Evolutionary conservation across 2,888 invertebrate species (phyloP).

Genomic region (Prenolepis imparis): DNA sequence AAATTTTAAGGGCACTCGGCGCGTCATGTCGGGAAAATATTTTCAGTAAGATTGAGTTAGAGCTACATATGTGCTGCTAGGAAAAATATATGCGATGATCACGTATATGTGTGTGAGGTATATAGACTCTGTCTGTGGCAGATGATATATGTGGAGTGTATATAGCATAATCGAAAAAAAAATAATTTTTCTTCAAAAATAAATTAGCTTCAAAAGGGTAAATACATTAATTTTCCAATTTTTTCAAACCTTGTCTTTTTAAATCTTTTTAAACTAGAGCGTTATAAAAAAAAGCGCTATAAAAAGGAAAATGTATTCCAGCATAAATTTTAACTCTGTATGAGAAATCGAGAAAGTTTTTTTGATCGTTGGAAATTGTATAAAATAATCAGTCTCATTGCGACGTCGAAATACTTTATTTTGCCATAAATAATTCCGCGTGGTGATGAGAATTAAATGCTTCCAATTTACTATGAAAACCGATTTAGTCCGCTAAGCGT

Average conservation of each 20-base stretch:
- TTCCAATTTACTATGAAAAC: conserved; percentile 31
- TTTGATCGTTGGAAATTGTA: neutral
- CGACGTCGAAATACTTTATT: neutral
- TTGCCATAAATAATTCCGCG: neutral
- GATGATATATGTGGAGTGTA: neutral
- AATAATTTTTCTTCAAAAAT: conserved; percentile 7
- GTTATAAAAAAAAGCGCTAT: too few species aligned
- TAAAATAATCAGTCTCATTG: conserved; percentile 28
- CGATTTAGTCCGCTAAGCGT: neutral
- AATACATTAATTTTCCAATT: neutral
- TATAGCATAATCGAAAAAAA: neutral
- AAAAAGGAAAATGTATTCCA: neutral
- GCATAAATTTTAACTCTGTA: neutral
- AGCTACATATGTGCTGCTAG: neutral
- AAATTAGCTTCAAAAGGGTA: neutral
- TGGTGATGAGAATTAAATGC: conserved; percentile 9
- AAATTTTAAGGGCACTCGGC: conserved; percentile 31
- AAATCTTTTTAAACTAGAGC: too few species aligned
- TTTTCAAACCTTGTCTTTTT: too few species aligned
- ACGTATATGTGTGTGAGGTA: conserved; percentile 10
- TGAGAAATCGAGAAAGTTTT: neutral
- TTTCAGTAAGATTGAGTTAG: conserved; percentile 33
- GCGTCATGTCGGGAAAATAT: conserved; percentile 23
- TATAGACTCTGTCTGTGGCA: conserved; percentile 17
- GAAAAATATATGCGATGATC: conserved; percentile 3